phyloP scores from a whole-genome alignment of 2,888 invertebrate species.

The Zaprionus obscuricornis region DNA sequence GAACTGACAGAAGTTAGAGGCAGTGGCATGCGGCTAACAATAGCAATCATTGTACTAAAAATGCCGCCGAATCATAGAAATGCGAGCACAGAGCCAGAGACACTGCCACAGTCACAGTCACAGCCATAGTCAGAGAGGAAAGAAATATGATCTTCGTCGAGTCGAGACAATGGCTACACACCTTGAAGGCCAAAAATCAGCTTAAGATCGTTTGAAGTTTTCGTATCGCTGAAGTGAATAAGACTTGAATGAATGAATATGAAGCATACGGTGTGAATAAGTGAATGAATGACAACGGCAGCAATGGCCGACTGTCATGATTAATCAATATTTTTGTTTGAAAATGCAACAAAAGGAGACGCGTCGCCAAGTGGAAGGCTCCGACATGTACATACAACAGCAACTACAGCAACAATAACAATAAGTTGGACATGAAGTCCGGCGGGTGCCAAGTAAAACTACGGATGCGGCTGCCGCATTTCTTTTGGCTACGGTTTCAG shows the following conservation, averaged over 20 bases:
- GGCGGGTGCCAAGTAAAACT: conserved; percentile 31
- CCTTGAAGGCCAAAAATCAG: conserved; percentile 69
- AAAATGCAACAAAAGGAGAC: conserved; percentile 74
- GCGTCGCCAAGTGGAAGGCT: conserved; percentile 55
- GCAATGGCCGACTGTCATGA: conserved; percentile 62
- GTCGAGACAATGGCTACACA: too few relatives aligned
- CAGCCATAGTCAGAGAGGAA: conserved; percentile 11
- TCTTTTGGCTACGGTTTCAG: conserved; percentile 44
- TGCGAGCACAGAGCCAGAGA: conserved; percentile 16
- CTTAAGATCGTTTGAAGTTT: conserved; percentile 66
- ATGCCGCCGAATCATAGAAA: conserved; percentile 40
- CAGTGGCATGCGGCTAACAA: conserved; percentile 18
- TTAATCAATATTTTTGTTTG: conserved; percentile 78
- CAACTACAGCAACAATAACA: too few relatives aligned
- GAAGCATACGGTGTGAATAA: too few relatives aligned
- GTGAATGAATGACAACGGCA: conserved; percentile 27
- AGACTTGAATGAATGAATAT: conserved; percentile 36
- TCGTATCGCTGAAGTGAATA: conserved; percentile 28
- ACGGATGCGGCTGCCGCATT: conserved; percentile 60
- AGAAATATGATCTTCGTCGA: conserved; percentile 16
- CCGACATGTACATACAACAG: too few relatives aligned
- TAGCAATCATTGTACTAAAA: conserved; percentile 37
- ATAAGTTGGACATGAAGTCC: too few relatives aligned
- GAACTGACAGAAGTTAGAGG: not conserved
- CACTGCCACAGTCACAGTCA: conserved; percentile 42